Conservation (phyloP, 2,797 vertebrate genomes). For the Pseudopleuronectes americanus region DNA sequence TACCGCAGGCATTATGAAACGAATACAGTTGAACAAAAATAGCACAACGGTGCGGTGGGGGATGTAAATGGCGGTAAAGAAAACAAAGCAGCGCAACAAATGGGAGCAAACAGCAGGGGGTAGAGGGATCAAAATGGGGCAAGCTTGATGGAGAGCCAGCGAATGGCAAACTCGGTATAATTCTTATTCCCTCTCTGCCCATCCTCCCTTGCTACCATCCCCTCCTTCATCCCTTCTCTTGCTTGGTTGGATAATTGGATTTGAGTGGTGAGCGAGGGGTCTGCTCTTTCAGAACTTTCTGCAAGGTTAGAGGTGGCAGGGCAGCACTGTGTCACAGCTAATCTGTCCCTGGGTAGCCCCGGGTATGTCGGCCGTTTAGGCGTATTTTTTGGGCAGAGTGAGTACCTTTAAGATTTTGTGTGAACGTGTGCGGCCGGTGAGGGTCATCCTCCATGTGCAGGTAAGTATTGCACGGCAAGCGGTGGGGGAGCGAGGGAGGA, state of each 20-base stretch:
- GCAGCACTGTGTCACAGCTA: conserved; percentile 74
- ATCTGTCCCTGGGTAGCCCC: conserved; percentile 76
- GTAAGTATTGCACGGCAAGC: conserved; percentile 35
- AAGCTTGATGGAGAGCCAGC: conserved; percentile 31
- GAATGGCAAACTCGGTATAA: conserved; percentile 38
- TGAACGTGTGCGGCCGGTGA: conserved; percentile 50
- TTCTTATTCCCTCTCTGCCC: conserved; percentile 30
- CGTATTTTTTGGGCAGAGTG: conserved; percentile 27
- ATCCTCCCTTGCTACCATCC: conserved; percentile 23
- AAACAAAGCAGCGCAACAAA: conserved; percentile 25
- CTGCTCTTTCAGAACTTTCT: conserved; percentile 73
- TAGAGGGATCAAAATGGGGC: conserved; percentile 10
- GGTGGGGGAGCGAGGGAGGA: conserved; percentile 13
- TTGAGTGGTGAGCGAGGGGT: conserved; percentile 68
- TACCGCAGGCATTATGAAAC: conserved; percentile 25
- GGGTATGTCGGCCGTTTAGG: conserved; percentile 42
- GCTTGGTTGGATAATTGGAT: conserved; percentile 78
- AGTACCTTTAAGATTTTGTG: conserved; percentile 46
- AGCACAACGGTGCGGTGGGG: neutral
- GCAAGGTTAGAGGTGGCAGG: conserved; percentile 77
- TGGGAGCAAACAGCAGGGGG: conserved; percentile 9
- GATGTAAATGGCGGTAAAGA: conserved; percentile 25
- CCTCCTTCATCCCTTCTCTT: conserved; percentile 42
- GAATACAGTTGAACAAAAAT: conserved; percentile 23
- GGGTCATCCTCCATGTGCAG: conserved; percentile 62